Evolutionary conservation across 2,888 invertebrate species (phyloP).

Genomic region (Leptogaster cylindrica): DNA sequence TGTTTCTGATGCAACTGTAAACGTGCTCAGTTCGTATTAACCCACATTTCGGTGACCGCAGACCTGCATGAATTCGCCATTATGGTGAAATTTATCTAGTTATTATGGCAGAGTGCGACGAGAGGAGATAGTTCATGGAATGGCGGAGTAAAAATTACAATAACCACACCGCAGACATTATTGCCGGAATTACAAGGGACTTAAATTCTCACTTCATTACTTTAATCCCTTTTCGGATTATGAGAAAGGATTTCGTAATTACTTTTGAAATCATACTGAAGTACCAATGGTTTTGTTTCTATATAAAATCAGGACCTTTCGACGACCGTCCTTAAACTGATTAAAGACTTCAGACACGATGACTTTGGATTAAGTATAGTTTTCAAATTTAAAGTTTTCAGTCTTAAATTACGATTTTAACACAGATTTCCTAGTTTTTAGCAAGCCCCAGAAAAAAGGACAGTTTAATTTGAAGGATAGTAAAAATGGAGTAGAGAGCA

Average conservation of each 20-base stretch:
- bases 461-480: no score
- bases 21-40: background rate
- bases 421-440: no score
- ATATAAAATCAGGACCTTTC: no score
- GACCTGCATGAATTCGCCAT: background rate
- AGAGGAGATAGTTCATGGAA: background rate
- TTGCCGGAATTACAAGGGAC: background rate
- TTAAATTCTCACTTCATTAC: conserved; percentile 13
- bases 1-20: background rate
- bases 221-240: conserved; percentile 10
- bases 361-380: no score
- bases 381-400: no score
- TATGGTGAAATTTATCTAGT: conserved; percentile 16
- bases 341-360: no score
- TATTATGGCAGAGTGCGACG: conserved; percentile 13
- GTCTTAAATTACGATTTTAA: no score
- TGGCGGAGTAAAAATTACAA: conserved; percentile 14
- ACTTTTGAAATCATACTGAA: no score
- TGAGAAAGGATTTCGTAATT: conserved; percentile 13
- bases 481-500: no score
- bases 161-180: conserved; percentile 10
- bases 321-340: no score
- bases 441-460: no score
- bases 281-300: no score
- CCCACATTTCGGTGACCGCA: background rate